Percentiles rank a stretch among this genome's conserved stretches.
These are phyloP conservation scores for Archocentrus centrarchus DNA, from an alignment of 2,113 vertebrate species.

Conservation along the genomic window DNA sequence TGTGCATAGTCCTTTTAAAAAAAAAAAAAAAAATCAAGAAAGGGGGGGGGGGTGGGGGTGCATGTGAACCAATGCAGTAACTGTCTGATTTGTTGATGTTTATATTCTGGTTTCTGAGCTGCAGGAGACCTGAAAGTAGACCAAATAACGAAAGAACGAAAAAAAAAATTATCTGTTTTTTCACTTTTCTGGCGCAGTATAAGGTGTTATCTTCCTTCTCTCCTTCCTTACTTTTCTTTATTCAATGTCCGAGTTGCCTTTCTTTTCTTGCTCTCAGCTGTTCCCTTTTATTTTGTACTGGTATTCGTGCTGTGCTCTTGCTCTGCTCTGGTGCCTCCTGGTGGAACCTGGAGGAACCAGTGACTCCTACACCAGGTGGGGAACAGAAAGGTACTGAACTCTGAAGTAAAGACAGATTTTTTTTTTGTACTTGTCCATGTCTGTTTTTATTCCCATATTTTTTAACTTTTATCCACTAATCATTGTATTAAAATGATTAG, in stretches of 20 bases:
- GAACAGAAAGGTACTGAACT: conserved; percentile 78
- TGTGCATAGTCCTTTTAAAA: conserved; percentile 72
- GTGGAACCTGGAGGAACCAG: conserved; percentile 69
- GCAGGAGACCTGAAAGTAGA: conserved; percentile 78
- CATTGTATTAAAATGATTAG: conserved; percentile 72
- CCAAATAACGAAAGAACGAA: conserved; percentile 79
- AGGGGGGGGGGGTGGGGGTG: conserved; percentile 67
- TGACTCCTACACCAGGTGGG: conserved; percentile 56
- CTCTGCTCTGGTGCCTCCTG: conserved; percentile 79
- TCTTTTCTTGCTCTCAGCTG: conserved; percentile 74
- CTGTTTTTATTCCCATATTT: conserved; percentile 60
- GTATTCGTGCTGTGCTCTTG: conserved; percentile 80
- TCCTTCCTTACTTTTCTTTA: conserved; percentile 59
- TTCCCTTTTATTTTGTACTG: conserved; percentile 77
- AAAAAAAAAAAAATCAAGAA: neutral
- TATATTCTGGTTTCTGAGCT: conserved; percentile 71
- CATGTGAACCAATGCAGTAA: conserved; percentile 84
- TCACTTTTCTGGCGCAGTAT: conserved; percentile 70
- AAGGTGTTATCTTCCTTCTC: conserved; percentile 69
- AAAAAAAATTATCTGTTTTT: conserved; percentile 59
- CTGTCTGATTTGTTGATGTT: conserved; percentile 72
- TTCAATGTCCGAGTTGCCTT: conserved; percentile 82
- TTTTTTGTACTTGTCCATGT: conserved; percentile 74
- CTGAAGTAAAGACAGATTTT: conserved; percentile 79
- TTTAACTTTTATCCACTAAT: conserved; percentile 49